These are phyloP conservation scores for rabbit (Oryctolagus cuniculus) DNA, from an alignment of 2,113 vertebrate species.

Conservation along the genomic window mOryCun1.1 NC_091436.1:9149501-9150000, in stretches of 20 bases:
- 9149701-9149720: constrained; percentile 35
- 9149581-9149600: neutral
- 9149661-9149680: neutral
- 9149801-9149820: constrained; percentile 92
- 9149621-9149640: constrained; percentile 1
- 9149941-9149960: neutral
- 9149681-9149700: constrained; percentile 52
- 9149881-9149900: neutral
- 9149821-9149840: constrained; percentile 91
- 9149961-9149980: neutral
- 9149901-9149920: neutral
- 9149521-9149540: neutral
- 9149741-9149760: neutral
- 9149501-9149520: neutral
- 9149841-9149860: constrained; percentile 65
- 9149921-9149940: neutral
- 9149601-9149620: neutral
- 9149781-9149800: constrained; percentile 91
- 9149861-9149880: neutral
- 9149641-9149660: neutral
- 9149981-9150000: no score
- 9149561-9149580: neutral
- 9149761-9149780: neutral
- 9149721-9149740: neutral
- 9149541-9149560: neutral